Conservation (phyloP, 2,888 invertebrate species). For the Koerneria pararmatus region DNA sequence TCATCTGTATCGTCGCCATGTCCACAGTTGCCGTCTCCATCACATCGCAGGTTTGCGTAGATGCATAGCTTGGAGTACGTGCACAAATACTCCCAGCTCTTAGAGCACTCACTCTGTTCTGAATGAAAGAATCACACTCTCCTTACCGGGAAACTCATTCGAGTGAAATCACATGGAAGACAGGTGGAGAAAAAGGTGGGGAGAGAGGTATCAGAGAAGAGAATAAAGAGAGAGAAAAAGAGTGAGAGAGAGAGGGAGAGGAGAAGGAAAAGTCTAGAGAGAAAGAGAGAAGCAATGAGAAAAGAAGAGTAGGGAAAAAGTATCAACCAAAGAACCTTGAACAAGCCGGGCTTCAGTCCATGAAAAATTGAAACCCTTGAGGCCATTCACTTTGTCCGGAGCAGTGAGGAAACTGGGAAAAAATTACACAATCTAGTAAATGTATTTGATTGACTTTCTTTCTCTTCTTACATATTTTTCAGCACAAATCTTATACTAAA, state of each 20-base stretch:
- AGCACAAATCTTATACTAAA: too few relatives aligned
- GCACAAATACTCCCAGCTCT: slow-evolving; percentile 68
- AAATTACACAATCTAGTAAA: neutral
- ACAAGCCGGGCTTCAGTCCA: slow-evolving; percentile 57
- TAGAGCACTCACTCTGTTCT: slow-evolving; percentile 63
- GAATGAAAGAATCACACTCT: slow-evolving; percentile 8
- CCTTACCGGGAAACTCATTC: neutral
- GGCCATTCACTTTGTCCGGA: slow-evolving; percentile 57
- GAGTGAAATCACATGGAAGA: neutral
- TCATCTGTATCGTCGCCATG: slow-evolving; percentile 72
- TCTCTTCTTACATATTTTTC: neutral
- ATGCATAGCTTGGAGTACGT: slow-evolving; percentile 75
- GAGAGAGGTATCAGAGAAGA: slow-evolving; percentile 2
- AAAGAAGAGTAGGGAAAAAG: neutral
- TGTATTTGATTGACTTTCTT: neutral
- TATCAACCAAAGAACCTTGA: slow-evolving; percentile 31
- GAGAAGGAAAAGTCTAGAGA: neutral
- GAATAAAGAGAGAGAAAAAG: neutral
- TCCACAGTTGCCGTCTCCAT: slow-evolving; percentile 73
- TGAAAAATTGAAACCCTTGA: slow-evolving; percentile 56
- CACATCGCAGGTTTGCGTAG: slow-evolving; percentile 68
- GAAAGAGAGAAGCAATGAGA: slow-evolving; percentile 3
- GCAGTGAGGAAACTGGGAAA: slow-evolving; percentile 55
- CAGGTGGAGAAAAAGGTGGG: neutral
- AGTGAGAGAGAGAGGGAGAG: slow-evolving; percentile 8